These are phyloP conservation scores for Esperia sulphurella DNA, from an alignment of 2,888 invertebrate species.

Conservation along the genomic window DNA sequence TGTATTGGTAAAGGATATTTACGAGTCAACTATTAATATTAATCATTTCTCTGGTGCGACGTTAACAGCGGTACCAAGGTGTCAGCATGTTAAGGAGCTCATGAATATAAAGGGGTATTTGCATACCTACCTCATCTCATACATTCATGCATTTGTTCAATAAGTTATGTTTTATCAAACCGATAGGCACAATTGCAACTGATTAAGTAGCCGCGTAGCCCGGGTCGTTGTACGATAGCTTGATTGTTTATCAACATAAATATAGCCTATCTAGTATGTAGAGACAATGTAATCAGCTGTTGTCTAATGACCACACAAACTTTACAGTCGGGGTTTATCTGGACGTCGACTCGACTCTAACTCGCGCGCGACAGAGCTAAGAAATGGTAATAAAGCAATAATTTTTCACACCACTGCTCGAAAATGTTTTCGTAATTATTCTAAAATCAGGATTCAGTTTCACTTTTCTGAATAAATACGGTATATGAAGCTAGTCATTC, in stretches of 20 bases:
- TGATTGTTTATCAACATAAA: conserved; percentile 44
- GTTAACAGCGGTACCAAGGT: conserved; percentile 53
- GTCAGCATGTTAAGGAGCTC: conserved; percentile 47
- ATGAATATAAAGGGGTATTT: conserved; percentile 61
- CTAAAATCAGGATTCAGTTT: too few relatives aligned
- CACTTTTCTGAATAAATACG: too few relatives aligned
- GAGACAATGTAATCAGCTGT: conserved; percentile 13
- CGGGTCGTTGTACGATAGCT: conserved; percentile 60
- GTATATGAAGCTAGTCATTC: too few relatives aligned
- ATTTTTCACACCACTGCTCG: too few relatives aligned
- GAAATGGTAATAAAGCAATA: too few relatives aligned
- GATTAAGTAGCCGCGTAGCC: conserved; percentile 9
- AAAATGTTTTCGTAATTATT: too few relatives aligned
- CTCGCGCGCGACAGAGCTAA: too few relatives aligned
- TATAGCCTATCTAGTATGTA: conserved; percentile 14
- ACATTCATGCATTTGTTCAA: conserved; percentile 40
- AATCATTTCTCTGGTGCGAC: conserved; percentile 52
- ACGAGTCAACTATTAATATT: conserved; percentile 54
- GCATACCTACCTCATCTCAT: conserved; percentile 44
- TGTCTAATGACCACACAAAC: conserved; percentile 43
- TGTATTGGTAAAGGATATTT: conserved; percentile 37
- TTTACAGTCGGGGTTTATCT: conserved; percentile 36
- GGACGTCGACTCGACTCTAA: conserved; percentile 34
- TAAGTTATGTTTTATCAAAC: conserved; percentile 18
- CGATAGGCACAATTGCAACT: conserved; percentile 26